A percentile compares a stretch with the other conserved stretches of the same genome.
Evolutionary conservation across 1,140 invertebrate species (phyloP).

Genomic region (Zophobas morio): DNA sequence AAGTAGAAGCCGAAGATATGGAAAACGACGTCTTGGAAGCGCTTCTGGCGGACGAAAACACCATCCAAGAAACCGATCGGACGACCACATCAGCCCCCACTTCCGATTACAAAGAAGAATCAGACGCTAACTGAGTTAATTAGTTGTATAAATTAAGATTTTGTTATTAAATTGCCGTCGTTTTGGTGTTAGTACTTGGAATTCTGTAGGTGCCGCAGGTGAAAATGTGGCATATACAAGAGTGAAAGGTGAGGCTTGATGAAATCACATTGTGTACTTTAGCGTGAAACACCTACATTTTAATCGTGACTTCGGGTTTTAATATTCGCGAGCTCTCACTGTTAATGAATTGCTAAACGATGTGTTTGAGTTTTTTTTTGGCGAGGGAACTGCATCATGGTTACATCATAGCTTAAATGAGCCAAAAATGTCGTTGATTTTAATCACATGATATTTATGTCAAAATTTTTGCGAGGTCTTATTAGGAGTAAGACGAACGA

Average conservation of each 20-base stretch:
- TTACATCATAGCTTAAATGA: too few species aligned
- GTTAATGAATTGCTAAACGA: neutral
- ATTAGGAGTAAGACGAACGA: too few species aligned
- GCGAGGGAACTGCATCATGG: too few species aligned
- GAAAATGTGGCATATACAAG: conserved; percentile 2
- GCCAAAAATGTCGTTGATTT: too few species aligned
- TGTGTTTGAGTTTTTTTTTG: too few species aligned
- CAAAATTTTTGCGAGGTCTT: too few species aligned
- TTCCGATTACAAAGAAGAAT: conserved; percentile 25
- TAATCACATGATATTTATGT: too few species aligned
- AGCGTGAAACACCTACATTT: neutral
- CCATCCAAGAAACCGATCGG: conserved; percentile 1
- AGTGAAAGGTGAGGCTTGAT: conserved; percentile 4
- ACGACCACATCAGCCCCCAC: neutral
- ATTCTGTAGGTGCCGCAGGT: neutral
- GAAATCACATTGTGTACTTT: neutral
- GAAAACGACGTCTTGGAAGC: conserved; percentile 55
- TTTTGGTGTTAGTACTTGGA: neutral
- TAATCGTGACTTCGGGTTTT: neutral
- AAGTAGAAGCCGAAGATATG: conserved; percentile 61
- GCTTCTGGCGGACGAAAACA: conserved; percentile 7
- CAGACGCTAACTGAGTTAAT: neutral
- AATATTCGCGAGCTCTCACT: neutral
- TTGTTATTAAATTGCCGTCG: neutral
- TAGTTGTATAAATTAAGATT: neutral